Conservation (phyloP, 2,888 invertebrate species). For the Epirrhoe alternata region DNA sequence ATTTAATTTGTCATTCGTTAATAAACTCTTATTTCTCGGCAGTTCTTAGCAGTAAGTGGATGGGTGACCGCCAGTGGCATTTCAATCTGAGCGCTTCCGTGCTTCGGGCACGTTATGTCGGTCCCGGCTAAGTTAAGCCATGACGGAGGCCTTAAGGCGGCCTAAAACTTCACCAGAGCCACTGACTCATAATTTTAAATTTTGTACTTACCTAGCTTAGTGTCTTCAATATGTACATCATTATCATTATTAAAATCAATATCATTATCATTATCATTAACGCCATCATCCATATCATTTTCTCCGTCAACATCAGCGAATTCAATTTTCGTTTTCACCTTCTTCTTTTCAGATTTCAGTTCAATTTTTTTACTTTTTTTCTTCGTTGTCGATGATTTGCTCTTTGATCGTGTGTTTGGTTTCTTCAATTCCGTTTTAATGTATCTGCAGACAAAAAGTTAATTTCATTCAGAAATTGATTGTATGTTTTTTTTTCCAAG, state of each 20-base stretch:
- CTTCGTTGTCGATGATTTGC: slow-evolving; percentile 1
- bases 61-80: too few species aligned
- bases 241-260: neutral
- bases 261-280: neutral
- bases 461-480: too few species aligned
- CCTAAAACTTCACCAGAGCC: too few species aligned
- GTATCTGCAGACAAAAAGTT: slow-evolving; percentile 7
- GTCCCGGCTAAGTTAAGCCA: too few species aligned
- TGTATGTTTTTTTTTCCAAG: too few species aligned
- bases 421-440: slow-evolving; percentile 19
- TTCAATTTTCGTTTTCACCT: slow-evolving; percentile 13
- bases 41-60: too few species aligned
- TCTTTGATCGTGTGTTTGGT: slow-evolving; percentile 13
- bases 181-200: neutral
- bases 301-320: slow-evolving; percentile 10
- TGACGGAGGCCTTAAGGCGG: too few species aligned
- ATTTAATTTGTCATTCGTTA: too few species aligned
- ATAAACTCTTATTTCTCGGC: too few species aligned
- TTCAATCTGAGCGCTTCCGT: too few species aligned
- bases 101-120: too few species aligned
- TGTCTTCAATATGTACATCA: neutral
- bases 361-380: slow-evolving; percentile 2
- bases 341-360: slow-evolving; percentile 2
- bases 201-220: slow-evolving; percentile 1
- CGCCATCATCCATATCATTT: neutral